Percentiles rank a stretch among this genome's conserved stretches.
Conservation (phyloP, 2,888 invertebrate genomes). For the Pasiphila rectangulata region DNA sequence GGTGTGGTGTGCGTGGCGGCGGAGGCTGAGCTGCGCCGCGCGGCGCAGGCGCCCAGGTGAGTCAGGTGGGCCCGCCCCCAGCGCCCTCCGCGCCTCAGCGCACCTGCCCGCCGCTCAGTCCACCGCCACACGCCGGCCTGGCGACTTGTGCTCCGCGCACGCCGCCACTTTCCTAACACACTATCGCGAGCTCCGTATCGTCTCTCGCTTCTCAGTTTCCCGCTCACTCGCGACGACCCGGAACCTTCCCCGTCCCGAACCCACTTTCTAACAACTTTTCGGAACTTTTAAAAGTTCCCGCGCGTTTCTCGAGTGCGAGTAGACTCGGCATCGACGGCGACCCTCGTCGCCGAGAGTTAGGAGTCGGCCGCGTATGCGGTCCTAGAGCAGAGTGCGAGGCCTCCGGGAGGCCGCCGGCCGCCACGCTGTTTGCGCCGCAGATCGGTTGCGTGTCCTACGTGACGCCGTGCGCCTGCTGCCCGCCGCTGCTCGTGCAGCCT, state of each 20-base stretch:
- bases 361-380: constrained; percentile 76
- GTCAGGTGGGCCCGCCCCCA: constrained; percentile 79
- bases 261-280: constrained; percentile 50
- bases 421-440: constrained; percentile 81
- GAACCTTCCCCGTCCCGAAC: constrained; percentile 49
- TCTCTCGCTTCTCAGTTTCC: constrained; percentile 76
- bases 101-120: constrained; percentile 72
- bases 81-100: constrained; percentile 68
- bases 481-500: constrained; percentile 73
- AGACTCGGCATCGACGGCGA: constrained; percentile 53
- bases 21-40: constrained; percentile 65
- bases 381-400: constrained; percentile 76
- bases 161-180: constrained; percentile 76
- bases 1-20: constrained; percentile 38
- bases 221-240: constrained; percentile 63
- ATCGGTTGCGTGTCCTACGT: constrained; percentile 80
- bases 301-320: constrained; percentile 44
- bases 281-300: constrained; percentile 48
- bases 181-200: constrained; percentile 77
- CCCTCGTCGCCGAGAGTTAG: constrained; percentile 64
- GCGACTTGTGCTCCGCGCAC: constrained; percentile 79
- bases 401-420: constrained; percentile 80
- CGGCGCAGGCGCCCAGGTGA: constrained; percentile 80
- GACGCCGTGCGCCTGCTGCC: constrained; percentile 78
- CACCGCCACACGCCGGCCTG: constrained; percentile 69